Evolutionary conservation across 1,140 invertebrate genomes (phyloP).

Genomic region (Argopecten irradians): DNA sequence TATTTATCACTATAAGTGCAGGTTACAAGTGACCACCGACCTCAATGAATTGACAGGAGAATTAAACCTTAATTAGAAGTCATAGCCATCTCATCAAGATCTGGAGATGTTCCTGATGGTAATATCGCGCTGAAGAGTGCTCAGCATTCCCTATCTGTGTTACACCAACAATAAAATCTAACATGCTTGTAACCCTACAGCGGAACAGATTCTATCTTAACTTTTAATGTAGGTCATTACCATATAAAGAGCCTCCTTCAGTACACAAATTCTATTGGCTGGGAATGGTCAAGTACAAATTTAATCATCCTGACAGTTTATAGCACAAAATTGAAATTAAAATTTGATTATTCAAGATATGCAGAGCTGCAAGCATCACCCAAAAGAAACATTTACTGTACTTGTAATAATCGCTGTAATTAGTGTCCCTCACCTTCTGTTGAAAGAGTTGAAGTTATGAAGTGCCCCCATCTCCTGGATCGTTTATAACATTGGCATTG

Average conservation of each 20-base stretch:
- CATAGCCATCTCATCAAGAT: neutral
- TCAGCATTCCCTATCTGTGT: neutral
- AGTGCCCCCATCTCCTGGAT: too few species aligned
- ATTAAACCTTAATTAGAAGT: neutral
- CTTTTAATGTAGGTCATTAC: neutral
- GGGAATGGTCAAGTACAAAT: too few species aligned
- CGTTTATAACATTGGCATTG: too few species aligned
- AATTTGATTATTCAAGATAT: too few species aligned
- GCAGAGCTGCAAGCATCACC: too few species aligned
- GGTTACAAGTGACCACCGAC: neutral
- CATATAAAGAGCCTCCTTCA: neutral
- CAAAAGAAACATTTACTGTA: too few species aligned
- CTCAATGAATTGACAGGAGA: neutral
- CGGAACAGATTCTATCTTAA: neutral
- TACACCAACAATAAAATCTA: neutral
- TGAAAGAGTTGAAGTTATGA: too few species aligned
- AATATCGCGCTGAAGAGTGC: neutral
- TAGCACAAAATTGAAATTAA: too few species aligned
- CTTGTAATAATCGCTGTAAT: too few species aligned
- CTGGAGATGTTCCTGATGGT: neutral
- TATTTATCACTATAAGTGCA: neutral
- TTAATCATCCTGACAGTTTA: too few species aligned
- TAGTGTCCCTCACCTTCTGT: too few species aligned
- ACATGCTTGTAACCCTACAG: neutral
- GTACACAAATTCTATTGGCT: neutral